These are phyloP conservation scores for Hippocampus guttulatus DNA, from an alignment of 2,113 vertebrate species.

Conservation along the genomic window DNA sequence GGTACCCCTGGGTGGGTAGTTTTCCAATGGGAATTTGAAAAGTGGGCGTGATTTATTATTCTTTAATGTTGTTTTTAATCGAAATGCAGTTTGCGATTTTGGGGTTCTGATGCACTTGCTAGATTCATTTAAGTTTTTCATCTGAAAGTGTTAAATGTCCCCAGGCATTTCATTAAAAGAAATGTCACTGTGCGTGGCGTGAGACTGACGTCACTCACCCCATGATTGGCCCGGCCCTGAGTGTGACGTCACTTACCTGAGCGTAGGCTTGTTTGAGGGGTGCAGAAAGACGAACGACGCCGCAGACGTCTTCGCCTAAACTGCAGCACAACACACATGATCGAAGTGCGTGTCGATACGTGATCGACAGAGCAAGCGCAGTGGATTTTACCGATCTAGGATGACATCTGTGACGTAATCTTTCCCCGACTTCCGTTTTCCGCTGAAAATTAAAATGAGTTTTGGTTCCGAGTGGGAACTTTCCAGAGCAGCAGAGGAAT, in stretches of 20 bases:
- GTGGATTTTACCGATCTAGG: slow-evolving; percentile 36
- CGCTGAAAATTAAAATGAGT: slow-evolving; percentile 71
- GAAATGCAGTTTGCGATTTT: no score
- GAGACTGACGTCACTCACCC: no score
- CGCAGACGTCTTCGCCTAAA: slow-evolving; percentile 56
- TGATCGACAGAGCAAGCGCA: not conserved
- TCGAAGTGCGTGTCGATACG: not conserved
- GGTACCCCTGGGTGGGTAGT: no score
- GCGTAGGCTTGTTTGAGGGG: slow-evolving; percentile 73
- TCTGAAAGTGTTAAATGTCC: no score
- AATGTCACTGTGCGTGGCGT: no score
- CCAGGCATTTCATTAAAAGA: no score
- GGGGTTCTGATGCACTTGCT: no score
- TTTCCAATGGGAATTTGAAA: no score
- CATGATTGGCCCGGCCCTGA: not conserved
- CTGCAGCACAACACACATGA: slow-evolving; percentile 37
- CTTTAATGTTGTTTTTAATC: no score
- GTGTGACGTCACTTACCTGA: slow-evolving; percentile 48
- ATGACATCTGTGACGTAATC: slow-evolving; percentile 70
- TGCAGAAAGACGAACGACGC: slow-evolving; percentile 69
- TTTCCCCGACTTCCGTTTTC: slow-evolving; percentile 76
- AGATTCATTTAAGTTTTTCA: no score
- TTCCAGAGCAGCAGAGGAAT: not conserved
- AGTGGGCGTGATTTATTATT: no score
- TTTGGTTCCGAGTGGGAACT: slow-evolving; percentile 26